Evolutionary conservation across 2,888 invertebrate species (phyloP).

Genomic region (Ellobium chinense): DNA sequence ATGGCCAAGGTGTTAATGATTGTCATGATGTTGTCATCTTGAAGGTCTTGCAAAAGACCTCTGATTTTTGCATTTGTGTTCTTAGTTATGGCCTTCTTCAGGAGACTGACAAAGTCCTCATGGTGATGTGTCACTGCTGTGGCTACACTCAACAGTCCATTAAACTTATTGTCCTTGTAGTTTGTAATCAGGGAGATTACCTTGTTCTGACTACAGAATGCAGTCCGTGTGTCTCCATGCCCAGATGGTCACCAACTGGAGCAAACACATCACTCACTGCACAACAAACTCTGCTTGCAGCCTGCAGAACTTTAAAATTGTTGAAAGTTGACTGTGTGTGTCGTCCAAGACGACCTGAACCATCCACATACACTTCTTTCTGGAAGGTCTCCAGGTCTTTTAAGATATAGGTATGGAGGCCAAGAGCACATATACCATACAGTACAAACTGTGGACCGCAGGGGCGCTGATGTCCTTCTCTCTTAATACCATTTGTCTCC

Average conservation of each 20-base stretch:
- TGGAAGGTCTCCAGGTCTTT: not conserved
- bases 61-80: not conserved
- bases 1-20: not conserved
- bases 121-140: not conserved
- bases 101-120: not conserved
- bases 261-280: not conserved
- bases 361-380: too few relatives aligned
- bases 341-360: not conserved
- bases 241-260: not conserved
- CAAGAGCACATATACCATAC: not conserved
- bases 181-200: not conserved
- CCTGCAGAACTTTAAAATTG: not conserved
- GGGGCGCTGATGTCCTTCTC: not conserved
- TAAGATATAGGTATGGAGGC: not conserved
- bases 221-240: too few relatives aligned
- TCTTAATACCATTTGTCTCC: not conserved
- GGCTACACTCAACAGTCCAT: not conserved
- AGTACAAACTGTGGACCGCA: not conserved
- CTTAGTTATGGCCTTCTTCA: not conserved
- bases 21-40: not conserved
- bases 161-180: not conserved
- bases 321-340: not conserved
- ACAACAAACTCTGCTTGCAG: not conserved
- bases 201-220: not conserved
- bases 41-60: not conserved